A percentile compares a stretch with the other conserved stretches of the same genome.
Evolutionary conservation across 2,113 vertebrate species (phyloP).

Genomic region (Meriones unguiculatus): DNA sequence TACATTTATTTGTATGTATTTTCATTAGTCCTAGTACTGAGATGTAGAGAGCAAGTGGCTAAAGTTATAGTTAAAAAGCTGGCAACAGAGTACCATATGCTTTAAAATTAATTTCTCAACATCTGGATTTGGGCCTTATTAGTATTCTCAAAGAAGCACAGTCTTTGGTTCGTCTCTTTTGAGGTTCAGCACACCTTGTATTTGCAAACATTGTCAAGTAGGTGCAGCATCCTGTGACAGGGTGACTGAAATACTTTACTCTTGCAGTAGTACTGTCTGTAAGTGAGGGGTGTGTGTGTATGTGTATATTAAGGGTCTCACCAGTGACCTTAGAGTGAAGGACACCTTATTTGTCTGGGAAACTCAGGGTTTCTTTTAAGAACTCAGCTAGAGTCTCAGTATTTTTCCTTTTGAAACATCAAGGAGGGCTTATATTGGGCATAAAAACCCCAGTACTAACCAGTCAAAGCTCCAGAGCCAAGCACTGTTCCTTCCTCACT

Average conservation of each 20-base stretch:
- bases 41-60: neutral
- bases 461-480: neutral
- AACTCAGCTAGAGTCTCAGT: neutral
- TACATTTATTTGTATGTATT: neutral
- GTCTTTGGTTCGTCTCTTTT: slow-evolving; percentile 24
- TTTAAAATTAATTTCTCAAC: slow-evolving; percentile 47
- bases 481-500: slow-evolving; percentile 14
- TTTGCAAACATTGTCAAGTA: slow-evolving; percentile 31
- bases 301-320: neutral
- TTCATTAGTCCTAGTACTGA: neutral
- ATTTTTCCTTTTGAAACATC: slow-evolving; percentile 20
- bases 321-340: neutral
- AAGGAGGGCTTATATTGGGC: neutral
- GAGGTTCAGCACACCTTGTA: neutral
- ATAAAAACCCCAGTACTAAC: slow-evolving; percentile 36
- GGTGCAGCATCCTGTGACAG: neutral
- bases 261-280: neutral
- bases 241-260: neutral
- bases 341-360: neutral
- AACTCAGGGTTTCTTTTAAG: neutral
- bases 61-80: neutral
- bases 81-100: neutral
- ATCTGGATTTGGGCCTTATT: slow-evolving; percentile 41
- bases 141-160: neutral
- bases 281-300: neutral